Conservation (phyloP, 92 coral and sea anemone species). For the Siderastrea radians region DNA sequence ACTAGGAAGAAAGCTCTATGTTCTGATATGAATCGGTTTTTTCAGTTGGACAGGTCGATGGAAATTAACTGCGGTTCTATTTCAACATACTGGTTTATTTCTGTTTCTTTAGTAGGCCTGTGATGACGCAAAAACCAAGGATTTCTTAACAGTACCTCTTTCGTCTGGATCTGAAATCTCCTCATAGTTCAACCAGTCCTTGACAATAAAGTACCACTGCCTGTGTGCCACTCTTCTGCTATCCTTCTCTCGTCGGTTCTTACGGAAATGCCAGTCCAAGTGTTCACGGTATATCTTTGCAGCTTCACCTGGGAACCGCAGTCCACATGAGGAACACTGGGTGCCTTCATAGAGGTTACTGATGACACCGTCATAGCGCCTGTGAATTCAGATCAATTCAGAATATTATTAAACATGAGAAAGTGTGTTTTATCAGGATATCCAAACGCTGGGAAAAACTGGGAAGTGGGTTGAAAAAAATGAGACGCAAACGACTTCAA, state of each 20-base stretch:
- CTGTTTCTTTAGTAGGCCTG: too few relatives aligned
- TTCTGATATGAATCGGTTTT: too few relatives aligned
- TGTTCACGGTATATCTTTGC: conserved; percentile 92
- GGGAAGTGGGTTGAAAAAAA: too few relatives aligned
- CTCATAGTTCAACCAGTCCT: conserved; percentile 98
- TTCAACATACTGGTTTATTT: too few relatives aligned
- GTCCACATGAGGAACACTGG: conserved; percentile 98
- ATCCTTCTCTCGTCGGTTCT: conserved; percentile 95
- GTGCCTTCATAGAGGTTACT: conserved; percentile 82
- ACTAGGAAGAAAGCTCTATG: too few relatives aligned
- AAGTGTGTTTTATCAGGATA: too few relatives aligned
- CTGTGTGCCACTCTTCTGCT: conserved; percentile 88
- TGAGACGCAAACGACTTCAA: too few relatives aligned
- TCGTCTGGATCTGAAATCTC: conserved; percentile 97
- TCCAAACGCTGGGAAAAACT: too few relatives aligned
- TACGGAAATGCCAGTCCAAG: conserved; percentile 98
- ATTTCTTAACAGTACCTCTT: conserved; percentile 71
- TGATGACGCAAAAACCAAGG: background rate
- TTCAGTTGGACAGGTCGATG: too few relatives aligned
- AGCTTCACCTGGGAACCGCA: conserved; percentile 92
- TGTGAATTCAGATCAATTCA: background rate
- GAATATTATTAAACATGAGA: too few relatives aligned
- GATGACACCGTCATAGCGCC: conserved; percentile 85
- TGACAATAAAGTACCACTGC: conserved; percentile 90
- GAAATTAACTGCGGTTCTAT: too few relatives aligned